Conservation (phyloP, 1,140 invertebrate species). For the Drosophila santomea region DNA sequence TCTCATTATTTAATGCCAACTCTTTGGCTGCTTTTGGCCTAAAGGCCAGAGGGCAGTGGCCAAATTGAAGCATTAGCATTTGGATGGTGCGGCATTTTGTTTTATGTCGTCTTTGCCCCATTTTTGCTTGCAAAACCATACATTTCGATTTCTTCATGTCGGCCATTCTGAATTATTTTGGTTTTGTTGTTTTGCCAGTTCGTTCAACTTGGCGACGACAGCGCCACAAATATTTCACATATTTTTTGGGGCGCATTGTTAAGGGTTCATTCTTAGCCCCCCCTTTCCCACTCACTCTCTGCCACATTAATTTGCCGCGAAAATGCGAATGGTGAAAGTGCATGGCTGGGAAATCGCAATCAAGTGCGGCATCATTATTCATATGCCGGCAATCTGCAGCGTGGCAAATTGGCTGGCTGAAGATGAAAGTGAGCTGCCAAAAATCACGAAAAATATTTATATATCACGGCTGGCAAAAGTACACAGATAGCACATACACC, state of each 20-base stretch:
- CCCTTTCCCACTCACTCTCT: neutral
- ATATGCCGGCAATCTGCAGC: constrained; percentile 19
- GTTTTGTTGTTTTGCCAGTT: constrained; percentile 31
- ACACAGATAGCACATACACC: neutral
- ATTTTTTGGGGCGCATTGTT: constrained; percentile 47
- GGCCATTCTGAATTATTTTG: constrained; percentile 1
- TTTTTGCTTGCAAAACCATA: neutral
- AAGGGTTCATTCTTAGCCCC: neutral
- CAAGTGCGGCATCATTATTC: constrained; percentile 16
- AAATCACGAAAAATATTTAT: constrained; percentile 27
- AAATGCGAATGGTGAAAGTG: constrained; percentile 8
- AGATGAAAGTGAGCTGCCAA: constrained; percentile 27
- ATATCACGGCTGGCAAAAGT: constrained; percentile 10
- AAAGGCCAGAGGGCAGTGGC: constrained; percentile 2
- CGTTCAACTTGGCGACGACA: constrained; percentile 68
- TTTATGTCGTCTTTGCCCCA: constrained; percentile 10
- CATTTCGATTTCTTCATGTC: constrained; percentile 23
- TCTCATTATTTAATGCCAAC: constrained; percentile 6
- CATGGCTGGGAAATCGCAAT: constrained; percentile 12
- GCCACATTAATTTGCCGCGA: neutral
- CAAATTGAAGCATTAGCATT: constrained; percentile 10
- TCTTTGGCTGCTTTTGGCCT: constrained; percentile 1
- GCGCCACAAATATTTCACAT: constrained; percentile 72
- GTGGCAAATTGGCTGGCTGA: constrained; percentile 54
- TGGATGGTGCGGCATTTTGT: constrained; percentile 11